A percentile compares a stretch with the other conserved stretches of the same genome.
These are phyloP conservation scores for Hedychridium roseum DNA, from an alignment of 2,888 invertebrate genomes.

Conservation along the genomic window DNA sequence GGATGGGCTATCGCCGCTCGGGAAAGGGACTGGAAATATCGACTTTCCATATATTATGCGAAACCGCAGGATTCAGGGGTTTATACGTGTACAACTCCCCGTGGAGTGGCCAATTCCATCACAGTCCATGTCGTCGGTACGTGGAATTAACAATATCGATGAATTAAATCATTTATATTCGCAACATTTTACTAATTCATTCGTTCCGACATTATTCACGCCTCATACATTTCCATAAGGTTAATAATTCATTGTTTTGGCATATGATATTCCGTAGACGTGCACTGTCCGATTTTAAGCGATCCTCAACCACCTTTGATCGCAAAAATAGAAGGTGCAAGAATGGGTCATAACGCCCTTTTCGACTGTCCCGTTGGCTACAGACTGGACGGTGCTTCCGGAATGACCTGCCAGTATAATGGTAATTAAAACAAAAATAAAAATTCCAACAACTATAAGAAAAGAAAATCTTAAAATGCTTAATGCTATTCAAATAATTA, in stretches of 20 bases:
- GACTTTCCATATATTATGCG: slow-evolving; percentile 82
- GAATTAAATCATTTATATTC: slow-evolving; percentile 1
- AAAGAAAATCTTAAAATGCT: not conserved
- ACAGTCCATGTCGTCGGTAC: slow-evolving; percentile 80
- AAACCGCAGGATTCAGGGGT: slow-evolving; percentile 84
- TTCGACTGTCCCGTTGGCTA: slow-evolving; percentile 85
- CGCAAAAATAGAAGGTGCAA: slow-evolving; percentile 78
- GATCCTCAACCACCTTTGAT: slow-evolving; percentile 71
- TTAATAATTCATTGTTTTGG: not conserved
- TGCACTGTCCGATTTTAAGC: slow-evolving; percentile 59
- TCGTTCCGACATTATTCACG: not conserved
- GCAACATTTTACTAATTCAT: not conserved
- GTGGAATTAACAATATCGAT: slow-evolving; percentile 45
- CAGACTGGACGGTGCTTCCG: slow-evolving; percentile 78
- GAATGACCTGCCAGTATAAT: slow-evolving; percentile 77
- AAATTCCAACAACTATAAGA: not conserved
- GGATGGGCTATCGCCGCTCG: slow-evolving; percentile 79
- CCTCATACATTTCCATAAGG: not conserved
- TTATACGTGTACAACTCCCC: slow-evolving; percentile 84
- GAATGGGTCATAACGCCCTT: slow-evolving; percentile 78
- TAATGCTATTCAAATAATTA: not conserved
- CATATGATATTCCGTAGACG: slow-evolving; percentile 47
- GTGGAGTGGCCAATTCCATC: slow-evolving; percentile 81
- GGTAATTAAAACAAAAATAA: slow-evolving; percentile 34
- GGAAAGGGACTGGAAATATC: slow-evolving; percentile 82